Evolutionary conservation across 2,797 vertebrate species (phyloP).

Genomic region (Smutsia temminckii): DNA sequence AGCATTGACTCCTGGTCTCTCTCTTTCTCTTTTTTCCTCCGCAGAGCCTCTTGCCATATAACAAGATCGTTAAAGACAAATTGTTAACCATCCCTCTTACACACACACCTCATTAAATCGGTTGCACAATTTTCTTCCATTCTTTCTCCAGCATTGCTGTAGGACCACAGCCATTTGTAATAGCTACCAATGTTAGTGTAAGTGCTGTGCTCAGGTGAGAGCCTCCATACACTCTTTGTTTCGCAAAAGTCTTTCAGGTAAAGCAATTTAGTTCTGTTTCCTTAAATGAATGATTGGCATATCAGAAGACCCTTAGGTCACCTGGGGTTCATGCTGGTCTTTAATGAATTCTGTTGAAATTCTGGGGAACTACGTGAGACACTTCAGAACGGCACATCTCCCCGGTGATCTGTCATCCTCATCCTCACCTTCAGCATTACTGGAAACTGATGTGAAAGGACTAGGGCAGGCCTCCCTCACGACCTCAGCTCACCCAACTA

Average conservation of each 20-base stretch:
- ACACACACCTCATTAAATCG: slow-evolving; percentile 78
- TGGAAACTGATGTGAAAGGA: not conserved
- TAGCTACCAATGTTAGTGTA: slow-evolving; percentile 54
- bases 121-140: slow-evolving; percentile 81
- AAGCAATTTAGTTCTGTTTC: slow-evolving; percentile 66
- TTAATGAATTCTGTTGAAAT: slow-evolving; percentile 61
- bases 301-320: slow-evolving; percentile 47
- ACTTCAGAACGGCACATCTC: slow-evolving; percentile 11
- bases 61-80: slow-evolving; percentile 79
- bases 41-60: slow-evolving; percentile 66
- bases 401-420: not conserved
- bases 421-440: not conserved
- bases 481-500: not conserved
- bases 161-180: slow-evolving; percentile 77
- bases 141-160: slow-evolving; percentile 78
- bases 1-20: slow-evolving; percentile 60
- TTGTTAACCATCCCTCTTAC: slow-evolving; percentile 73
- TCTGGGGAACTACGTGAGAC: not conserved
- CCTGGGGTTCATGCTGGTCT: slow-evolving; percentile 22
- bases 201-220: slow-evolving; percentile 55
- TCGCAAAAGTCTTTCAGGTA: slow-evolving; percentile 58
- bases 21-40: slow-evolving; percentile 40
- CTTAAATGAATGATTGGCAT: slow-evolving; percentile 66
- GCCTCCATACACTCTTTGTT: slow-evolving; percentile 52
- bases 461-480: not conserved